Base-by-base conservation (phyloP, 1,140 invertebrate species). In the Artemia franciscana region DNA sequence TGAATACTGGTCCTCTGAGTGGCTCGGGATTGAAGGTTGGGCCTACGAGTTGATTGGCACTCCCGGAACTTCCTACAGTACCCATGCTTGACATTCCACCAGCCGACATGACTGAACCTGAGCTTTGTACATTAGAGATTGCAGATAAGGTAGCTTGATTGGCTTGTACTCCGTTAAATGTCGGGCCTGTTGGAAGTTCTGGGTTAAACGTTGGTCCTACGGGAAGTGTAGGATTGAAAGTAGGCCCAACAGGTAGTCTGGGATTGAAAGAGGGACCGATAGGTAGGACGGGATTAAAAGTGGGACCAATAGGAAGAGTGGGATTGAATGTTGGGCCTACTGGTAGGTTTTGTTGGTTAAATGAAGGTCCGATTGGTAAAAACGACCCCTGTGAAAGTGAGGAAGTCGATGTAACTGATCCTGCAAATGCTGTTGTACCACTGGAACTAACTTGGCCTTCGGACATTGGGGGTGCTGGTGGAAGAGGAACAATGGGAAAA, bases 391-490 rank as follows among this genome's bases (percentile, higher is more conserved):
- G n/a, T n/a, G n/a, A n/a, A 12, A 51, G 3, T 18, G 39, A 12
- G 21, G 39, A 18, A 2, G 39, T 51, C 21, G 39, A 12, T 1
- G 39, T 51, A 18, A 12, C 39, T 15, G 12, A 15, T 51, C 39
- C 39, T 51, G 39, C 12, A 51, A 18, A 12, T 15, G 21, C 12
- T 1, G 21, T 18, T 15, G 39, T 18, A 18, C 39, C 39, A 18
- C 39, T 51, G 12, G 39, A 12, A 15, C 12, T 15, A 51, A 51
- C 39, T 2, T 58, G 25, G 60, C 63, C 64, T 27, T 62, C 63
- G 3, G 62, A 62, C 26, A 59, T n/a, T n/a, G n/a, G n/a, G 39
- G 39, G 39, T 15, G 12, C 39, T 51, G 39, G 12, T 51, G 39
- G 39, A 12, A 51, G 39, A 15, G 39, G 39, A 12, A 15, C 21